Percentiles rank a stretch among this genome's conserved stretches.
phyloP scores from a whole-genome alignment of 2,888 invertebrate genomes.

The Phaonia tiefii region DNA sequence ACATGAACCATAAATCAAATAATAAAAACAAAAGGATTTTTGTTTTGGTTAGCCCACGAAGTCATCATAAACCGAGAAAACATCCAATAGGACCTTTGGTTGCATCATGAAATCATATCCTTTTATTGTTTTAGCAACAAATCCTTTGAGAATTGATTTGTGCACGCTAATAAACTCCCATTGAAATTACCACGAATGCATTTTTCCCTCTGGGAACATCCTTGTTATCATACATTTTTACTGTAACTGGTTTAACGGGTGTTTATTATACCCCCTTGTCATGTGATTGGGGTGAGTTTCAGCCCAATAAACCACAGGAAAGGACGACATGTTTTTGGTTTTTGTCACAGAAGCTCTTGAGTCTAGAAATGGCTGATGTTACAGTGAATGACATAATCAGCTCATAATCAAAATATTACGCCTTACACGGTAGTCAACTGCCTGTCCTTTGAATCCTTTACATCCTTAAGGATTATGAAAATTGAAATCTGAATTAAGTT shows the following conservation, averaged over 20 bases:
- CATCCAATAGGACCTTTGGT: too few species aligned
- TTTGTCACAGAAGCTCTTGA: neutral
- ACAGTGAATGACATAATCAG: slow-evolving; percentile 66
- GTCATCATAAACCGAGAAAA: too few species aligned
- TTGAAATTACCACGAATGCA: slow-evolving; percentile 52
- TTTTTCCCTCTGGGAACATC: slow-evolving; percentile 27
- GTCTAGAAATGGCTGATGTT: slow-evolving; percentile 32
- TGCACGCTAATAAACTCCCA: slow-evolving; percentile 77
- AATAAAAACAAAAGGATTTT: too few species aligned
- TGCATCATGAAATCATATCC: too few species aligned
- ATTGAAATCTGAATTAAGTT: slow-evolving; percentile 34
- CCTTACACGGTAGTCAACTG: neutral
- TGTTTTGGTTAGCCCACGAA: too few species aligned
- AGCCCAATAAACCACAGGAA: neutral
- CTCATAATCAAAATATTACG: slow-evolving; percentile 65
- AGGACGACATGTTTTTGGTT: neutral
- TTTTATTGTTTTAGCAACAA: too few species aligned
- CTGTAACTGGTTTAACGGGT: slow-evolving; percentile 4
- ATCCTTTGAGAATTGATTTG: slow-evolving; percentile 79
- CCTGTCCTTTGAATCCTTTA: slow-evolving; percentile 16
- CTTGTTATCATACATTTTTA: slow-evolving; percentile 1
- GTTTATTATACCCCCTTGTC: neutral
- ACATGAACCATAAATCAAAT: too few species aligned
- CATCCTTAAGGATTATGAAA: slow-evolving; percentile 48
- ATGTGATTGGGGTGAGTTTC: slow-evolving; percentile 12